phyloP scores from a whole-genome alignment of 1,140 invertebrate genomes.

The Brachionus manjavacas region DNA sequence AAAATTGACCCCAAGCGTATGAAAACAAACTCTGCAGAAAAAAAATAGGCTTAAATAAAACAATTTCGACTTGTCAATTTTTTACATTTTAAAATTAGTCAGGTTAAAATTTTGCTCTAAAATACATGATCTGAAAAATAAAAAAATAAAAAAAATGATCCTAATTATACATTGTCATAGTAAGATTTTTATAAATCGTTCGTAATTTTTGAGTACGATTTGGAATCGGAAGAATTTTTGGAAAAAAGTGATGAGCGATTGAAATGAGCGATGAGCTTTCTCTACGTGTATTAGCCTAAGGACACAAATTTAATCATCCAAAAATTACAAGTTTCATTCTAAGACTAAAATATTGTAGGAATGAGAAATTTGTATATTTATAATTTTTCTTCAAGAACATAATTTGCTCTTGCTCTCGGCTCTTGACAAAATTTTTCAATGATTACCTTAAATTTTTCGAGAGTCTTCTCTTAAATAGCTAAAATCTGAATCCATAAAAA shows the following conservation, averaged over 20 bases:
- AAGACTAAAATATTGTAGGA: background rate
- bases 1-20: background rate
- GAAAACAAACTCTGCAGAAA: background rate
- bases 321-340: background rate
- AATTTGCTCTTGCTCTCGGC: background rate
- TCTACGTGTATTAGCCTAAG: background rate
- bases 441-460: background rate
- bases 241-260: background rate
- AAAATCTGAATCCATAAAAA: background rate
- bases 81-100: background rate
- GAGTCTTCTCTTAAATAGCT: background rate
- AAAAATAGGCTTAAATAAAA: background rate
- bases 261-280: background rate
- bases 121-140: background rate
- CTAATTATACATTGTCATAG: background rate
- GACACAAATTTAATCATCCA: background rate
- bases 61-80: no score
- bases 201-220: background rate
- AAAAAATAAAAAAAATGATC: background rate
- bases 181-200: no score
- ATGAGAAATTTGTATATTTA: background rate
- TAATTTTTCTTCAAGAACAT: background rate
- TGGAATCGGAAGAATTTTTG: background rate
- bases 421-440: background rate
- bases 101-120: background rate